Base-by-base conservation (phyloP, 2,797 vertebrate genomes). In the Rhinophrynus dorsalis region DNA sequence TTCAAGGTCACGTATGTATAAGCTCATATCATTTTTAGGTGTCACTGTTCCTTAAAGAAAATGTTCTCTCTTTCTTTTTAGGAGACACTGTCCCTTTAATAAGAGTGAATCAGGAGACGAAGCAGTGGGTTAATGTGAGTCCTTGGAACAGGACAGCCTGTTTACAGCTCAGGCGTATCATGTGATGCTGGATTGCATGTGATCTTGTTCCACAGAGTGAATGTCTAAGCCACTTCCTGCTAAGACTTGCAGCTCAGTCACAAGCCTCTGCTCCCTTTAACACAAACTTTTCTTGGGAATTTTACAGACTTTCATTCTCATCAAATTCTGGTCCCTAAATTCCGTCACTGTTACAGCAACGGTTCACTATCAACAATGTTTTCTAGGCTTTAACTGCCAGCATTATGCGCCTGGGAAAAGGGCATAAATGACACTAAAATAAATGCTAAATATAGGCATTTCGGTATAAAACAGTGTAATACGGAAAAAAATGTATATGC, bases 201-300 rank as follows among this genome's bases (percentile, higher is more conserved):
- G 66, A 67, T 55, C 63, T 10, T n/a, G 55, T 61, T 62, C 48
- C 56, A 42, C 60, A 60, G 69, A 55, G 75, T 68, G 68, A 77
- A 79, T 74, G 64, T 74, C 77, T 66, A 51, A 82, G 85, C 84
- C 87, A 83, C 83, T 87, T 86, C 84, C 83, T 89, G 75, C 60
- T 67, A 59, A 44, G 67, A 68, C 69, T 58, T 72, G 33, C 66
- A 47, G 65, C 50, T 62, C 56, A 68, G 56, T 55, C 68, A 63
- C 47, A 50, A n/a, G 44, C 50, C 12, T 21, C 40, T 13, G 18
- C 10, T 18, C 52, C 13, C 42, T 35, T 44, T 24, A 61, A 50
- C 47, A 37, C 44, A 52, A 44, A 38, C 47, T 52, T 50, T 56
- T 40, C 51, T 47, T 63, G 68, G 38, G 37, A 70, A 63, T 23